Percentiles rank a stretch among this genome's conserved stretches.
These are phyloP conservation scores for Sebastes hubbsi DNA, from an alignment of 2,797 vertebrate genomes.

Conservation along the genomic window DNA sequence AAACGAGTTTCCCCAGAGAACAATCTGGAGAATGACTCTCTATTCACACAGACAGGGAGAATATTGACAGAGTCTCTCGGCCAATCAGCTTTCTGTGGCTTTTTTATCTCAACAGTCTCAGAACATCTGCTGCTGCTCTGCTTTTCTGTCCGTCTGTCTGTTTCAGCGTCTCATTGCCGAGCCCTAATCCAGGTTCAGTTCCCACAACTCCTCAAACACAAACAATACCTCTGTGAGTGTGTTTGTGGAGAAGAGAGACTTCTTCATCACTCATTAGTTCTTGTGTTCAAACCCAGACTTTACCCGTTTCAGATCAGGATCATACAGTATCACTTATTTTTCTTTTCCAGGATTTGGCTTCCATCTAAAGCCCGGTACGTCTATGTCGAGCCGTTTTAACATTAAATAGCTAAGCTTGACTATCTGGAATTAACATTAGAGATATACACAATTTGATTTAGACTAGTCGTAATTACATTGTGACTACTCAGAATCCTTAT, in stretches of 20 bases:
- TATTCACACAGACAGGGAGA: conserved; percentile 10
- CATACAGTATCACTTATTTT: too few relatives aligned
- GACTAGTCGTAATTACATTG: too few relatives aligned
- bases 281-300: too few relatives aligned
- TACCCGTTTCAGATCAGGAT: too few relatives aligned
- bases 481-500: too few relatives aligned
- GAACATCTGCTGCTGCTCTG: conserved; percentile 41
- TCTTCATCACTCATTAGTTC: neutral
- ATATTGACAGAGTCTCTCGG: conserved; percentile 2
- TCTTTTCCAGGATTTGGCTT: too few relatives aligned
- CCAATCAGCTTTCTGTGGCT: conserved; percentile 13
- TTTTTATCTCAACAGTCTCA: neutral
- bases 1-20: conserved; percentile 26
- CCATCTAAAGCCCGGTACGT: too few relatives aligned
- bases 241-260: neutral
- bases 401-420: too few relatives aligned
- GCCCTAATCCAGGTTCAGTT: neutral
- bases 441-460: accelerated
- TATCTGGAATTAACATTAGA: too few relatives aligned
- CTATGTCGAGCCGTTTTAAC: accelerated
- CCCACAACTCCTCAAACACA: neutral
- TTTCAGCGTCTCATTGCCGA: neutral
- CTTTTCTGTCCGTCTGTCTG: neutral
- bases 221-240: neutral
- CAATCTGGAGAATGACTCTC: conserved; percentile 13